These are phyloP conservation scores for Allacma fusca DNA, from an alignment of 2,888 invertebrate species.

Conservation along the genomic window DNA sequence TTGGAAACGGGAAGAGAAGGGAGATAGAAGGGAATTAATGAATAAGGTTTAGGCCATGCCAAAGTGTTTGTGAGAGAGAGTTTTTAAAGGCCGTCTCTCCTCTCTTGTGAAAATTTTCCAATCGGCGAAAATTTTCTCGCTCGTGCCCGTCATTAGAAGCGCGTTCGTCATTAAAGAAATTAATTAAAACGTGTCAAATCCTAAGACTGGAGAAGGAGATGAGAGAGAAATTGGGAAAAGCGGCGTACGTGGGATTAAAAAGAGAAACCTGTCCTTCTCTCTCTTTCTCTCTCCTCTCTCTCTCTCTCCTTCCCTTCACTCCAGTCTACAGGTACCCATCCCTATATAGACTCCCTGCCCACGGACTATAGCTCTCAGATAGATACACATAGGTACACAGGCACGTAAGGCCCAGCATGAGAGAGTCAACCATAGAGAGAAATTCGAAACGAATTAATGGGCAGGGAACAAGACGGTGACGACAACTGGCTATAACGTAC, in stretches of 20 bases:
- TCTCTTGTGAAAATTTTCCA: constrained; percentile 49
- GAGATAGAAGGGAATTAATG: constrained; percentile 56
- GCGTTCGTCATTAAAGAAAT: constrained; percentile 58
- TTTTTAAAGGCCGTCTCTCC: constrained; percentile 45
- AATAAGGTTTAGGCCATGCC: constrained; percentile 51
- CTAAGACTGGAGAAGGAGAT: constrained; percentile 55
- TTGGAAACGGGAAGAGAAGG: constrained; percentile 51
- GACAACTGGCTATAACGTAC: constrained; percentile 19
- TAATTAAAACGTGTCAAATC: constrained; percentile 58
- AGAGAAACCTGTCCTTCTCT: constrained; percentile 53
- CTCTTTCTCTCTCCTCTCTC: constrained; percentile 8
- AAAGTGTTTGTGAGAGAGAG: constrained; percentile 42
- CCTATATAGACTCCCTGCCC: not conserved
- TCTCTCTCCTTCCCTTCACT: constrained; percentile 24
- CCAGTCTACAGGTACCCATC: not conserved
- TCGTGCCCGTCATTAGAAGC: constrained; percentile 56
- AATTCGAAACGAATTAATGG: constrained; percentile 16
- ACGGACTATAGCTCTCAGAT: not conserved
- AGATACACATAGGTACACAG: no score
- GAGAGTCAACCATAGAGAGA: not conserved
- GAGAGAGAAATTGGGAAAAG: constrained; percentile 54
- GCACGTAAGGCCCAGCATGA: no score
- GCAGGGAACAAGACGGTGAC: constrained; percentile 12
- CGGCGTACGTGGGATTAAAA: constrained; percentile 56
- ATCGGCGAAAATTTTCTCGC: constrained; percentile 57